Evolutionary conservation across 2,797 vertebrate genomes (phyloP), one percentile per base, ranked within the genome.

Genomic region (Pristis pectinata): DNA sequence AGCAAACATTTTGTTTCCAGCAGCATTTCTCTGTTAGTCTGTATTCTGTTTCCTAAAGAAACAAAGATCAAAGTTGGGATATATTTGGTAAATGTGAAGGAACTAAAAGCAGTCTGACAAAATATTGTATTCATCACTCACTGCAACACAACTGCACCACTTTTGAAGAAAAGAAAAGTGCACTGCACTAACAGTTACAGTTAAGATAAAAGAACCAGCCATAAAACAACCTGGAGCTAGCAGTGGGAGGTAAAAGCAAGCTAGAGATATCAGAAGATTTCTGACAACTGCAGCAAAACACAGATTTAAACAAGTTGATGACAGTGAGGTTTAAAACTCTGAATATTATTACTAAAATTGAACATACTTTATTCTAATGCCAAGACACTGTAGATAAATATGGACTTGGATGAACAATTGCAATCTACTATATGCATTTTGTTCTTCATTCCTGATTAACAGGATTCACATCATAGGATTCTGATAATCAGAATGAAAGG

Each of bases 41-140:
- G 70, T 76, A 17, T 76, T 56, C 67, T 49, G 92, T 76, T 72
- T 94, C 41, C 92, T 94, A 76, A 53, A 53, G 92, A 94, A 94
- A 76, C 44, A 94, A 53, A 53, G 44, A 94, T 94, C 70, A 94
- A 94, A 72, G 91, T 72, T 72, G 27, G 41, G 64, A 72, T 41
- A 49, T 93, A 49, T 93, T 93, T 93, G 67, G 91, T 30, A 70
- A 72, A 72, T 49, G 27, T 72, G 41, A 44, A 72, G 41, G 64
- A 93, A 93, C 93, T 93, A 72, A 93, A 93, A 93, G 64, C 91
- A 44, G 64, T 34, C 91, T 93, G 91, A 93, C 91, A 72, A 72
- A 93, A 49, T 67, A 49, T 41, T 70, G 64, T 93, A 72, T 70
- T 93, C 91, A 93, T 93, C 64, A 72, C 41, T 93, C 91, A 93